phyloP scores from a whole-genome alignment of 2,113 vertebrate species.

The Protobothrops flavoviridis region DNA sequence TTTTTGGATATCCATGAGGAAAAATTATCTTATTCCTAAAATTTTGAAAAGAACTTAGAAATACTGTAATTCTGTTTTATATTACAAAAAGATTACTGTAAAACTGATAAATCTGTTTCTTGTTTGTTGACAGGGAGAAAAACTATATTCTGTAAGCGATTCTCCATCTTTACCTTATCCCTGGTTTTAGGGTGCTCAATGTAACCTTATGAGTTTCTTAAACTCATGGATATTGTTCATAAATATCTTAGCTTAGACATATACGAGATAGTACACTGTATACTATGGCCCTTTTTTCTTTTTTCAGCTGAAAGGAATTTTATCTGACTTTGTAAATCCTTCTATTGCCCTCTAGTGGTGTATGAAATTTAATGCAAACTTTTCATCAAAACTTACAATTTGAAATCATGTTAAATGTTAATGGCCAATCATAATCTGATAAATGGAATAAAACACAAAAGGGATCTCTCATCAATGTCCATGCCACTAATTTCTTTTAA shows the following conservation, averaged over 20 bases:
- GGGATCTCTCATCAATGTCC: not conserved
- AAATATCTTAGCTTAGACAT: not conserved
- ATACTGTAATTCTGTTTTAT: not conserved
- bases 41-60: not conserved
- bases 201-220: not conserved
- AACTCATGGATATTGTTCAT: not conserved
- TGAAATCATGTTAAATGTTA: not conserved
- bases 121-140: not conserved
- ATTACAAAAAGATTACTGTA: not conserved
- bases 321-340: not conserved
- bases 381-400: not conserved
- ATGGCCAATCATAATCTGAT: not conserved
- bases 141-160: not conserved
- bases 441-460: not conserved
- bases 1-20: not conserved
- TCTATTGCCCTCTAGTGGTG: slow-evolving; percentile 26
- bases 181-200: not conserved
- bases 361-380: not conserved
- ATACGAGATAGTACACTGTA: not conserved
- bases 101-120: not conserved
- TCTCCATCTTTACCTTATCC: not conserved
- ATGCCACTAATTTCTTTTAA: not conserved
- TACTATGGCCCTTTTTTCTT: not conserved
- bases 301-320: not conserved
- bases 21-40: not conserved